These are phyloP conservation scores for Phymastichus coffea DNA, from an alignment of 1,140 invertebrate genomes.

Conservation along the genomic window DNA sequence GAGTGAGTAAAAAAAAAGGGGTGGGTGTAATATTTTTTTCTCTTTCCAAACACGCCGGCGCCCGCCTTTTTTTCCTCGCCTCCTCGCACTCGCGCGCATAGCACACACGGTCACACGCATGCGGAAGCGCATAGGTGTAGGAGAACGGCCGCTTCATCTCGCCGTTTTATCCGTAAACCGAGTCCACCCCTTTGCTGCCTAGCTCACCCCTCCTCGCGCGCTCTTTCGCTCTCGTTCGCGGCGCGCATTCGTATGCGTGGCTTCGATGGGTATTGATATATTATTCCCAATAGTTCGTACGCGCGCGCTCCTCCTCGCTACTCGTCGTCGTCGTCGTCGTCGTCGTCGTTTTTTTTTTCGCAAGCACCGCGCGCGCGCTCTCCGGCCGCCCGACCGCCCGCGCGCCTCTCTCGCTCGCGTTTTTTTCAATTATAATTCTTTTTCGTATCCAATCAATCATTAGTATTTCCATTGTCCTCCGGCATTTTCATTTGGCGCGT, in stretches of 20 bases:
- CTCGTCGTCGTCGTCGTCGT: not conserved
- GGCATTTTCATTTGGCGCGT: slow-evolving; percentile 59
- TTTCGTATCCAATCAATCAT: slow-evolving; percentile 61
- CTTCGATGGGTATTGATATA: slow-evolving; percentile 59
- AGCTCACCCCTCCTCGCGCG: slow-evolving; percentile 29
- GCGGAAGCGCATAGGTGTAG: not conserved
- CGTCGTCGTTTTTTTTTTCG: slow-evolving; percentile 1
- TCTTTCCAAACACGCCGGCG: slow-evolving; percentile 42
- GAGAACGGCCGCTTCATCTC: not conserved
- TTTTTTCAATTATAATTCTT: slow-evolving; percentile 61
- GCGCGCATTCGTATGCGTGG: slow-evolving; percentile 58
- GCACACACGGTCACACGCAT: not conserved
- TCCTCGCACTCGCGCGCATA: not conserved
- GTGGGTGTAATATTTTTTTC: slow-evolving; percentile 56
- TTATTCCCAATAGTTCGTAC: slow-evolving; percentile 58
- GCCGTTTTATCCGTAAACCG: slow-evolving; percentile 19
- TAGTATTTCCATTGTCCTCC: slow-evolving; percentile 60
- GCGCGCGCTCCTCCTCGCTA: slow-evolving; percentile 26
- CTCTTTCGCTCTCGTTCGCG: too few species aligned
- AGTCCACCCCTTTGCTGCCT: slow-evolving; percentile 8
- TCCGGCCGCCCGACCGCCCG: slow-evolving; percentile 17
- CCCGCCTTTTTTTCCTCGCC: slow-evolving; percentile 29
- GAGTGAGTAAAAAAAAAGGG: slow-evolving; percentile 11
- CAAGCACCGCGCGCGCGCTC: not conserved
- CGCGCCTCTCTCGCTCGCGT: slow-evolving; percentile 44